A percentile compares a stretch with the other conserved stretches of the same genome.
These are phyloP conservation scores for Gobiocypris rarus DNA, from an alignment of 2,113 vertebrate genomes.

Conservation along the genomic window DNA sequence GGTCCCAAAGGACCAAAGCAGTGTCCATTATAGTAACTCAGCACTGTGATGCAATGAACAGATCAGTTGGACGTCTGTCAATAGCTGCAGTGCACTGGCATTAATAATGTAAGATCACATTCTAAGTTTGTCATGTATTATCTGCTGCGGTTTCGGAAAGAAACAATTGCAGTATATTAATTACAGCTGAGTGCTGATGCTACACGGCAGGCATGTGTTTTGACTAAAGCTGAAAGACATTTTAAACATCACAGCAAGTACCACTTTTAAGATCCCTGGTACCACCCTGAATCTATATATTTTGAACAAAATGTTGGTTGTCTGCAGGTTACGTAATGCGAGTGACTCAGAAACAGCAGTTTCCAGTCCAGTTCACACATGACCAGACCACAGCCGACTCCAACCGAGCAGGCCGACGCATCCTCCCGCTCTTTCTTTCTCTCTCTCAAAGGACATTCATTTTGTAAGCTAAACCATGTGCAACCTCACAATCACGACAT, in stretches of 20 bases:
- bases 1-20: constrained; percentile 39
- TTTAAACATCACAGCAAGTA: constrained; percentile 4
- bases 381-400: constrained; percentile 55
- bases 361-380: constrained; percentile 59
- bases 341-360: constrained; percentile 56
- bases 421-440: not conserved
- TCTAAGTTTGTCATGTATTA: not conserved
- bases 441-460: constrained; percentile 19
- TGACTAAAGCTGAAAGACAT: not conserved
- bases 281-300: constrained; percentile 43
- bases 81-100: not conserved
- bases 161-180: not conserved
- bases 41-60: constrained; percentile 34
- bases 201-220: not conserved
- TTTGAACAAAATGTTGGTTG: constrained; percentile 56
- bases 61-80: not conserved
- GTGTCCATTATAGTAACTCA: constrained; percentile 42
- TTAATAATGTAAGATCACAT: constrained; percentile 18
- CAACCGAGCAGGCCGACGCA: constrained; percentile 33
- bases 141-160: not conserved
- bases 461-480: not conserved
- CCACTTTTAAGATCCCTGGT: constrained; percentile 13
- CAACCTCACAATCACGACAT: constrained; percentile 8
- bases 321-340: constrained; percentile 57
- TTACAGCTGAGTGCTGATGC: not conserved